Evolutionary conservation across 2,888 invertebrate species (phyloP).

Genomic region (Epistrophe grossulariae): DNA sequence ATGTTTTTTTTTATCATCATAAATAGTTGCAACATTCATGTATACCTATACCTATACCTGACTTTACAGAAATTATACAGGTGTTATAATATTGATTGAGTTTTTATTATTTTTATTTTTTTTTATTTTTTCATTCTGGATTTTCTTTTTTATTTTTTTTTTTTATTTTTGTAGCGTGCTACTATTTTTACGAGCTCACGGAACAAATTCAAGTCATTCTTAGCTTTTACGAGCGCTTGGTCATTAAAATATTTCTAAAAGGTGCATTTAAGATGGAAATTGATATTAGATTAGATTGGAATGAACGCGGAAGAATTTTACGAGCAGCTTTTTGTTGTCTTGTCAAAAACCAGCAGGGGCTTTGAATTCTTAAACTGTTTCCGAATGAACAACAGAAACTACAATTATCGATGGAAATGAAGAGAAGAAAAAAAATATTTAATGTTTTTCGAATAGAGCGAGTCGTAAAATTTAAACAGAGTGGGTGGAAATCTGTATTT

Average conservation of each 20-base stretch:
- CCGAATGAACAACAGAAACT: background rate
- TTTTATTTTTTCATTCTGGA: background rate
- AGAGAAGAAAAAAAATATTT: background rate
- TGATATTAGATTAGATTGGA: conserved; percentile 31
- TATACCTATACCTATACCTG: background rate
- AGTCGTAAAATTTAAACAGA: conserved; percentile 15
- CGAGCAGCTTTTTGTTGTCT: conserved; percentile 18
- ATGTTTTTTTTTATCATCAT: background rate
- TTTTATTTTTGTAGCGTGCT: background rate
- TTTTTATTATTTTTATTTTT: background rate
- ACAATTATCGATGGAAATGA: conserved; percentile 12
- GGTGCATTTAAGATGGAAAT: conserved; percentile 57
- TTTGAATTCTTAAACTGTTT: conserved; percentile 4
- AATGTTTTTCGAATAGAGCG: background rate
- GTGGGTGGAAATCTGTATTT: conserved; percentile 1
- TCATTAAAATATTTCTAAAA: conserved; percentile 56
- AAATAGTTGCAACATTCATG: conserved; percentile 18
- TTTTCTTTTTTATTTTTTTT: background rate
- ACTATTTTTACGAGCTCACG: conserved; percentile 57
- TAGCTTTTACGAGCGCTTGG: conserved; percentile 32
- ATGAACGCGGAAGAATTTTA: conserved; percentile 19
- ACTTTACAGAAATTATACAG: background rate
- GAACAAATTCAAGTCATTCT: conserved; percentile 55
- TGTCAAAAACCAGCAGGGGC: background rate
- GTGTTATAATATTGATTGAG: conserved; percentile 36